These are phyloP conservation scores for Dermolepida albohirtum DNA, from an alignment of 2,888 invertebrate species.

Conservation along the genomic window DNA sequence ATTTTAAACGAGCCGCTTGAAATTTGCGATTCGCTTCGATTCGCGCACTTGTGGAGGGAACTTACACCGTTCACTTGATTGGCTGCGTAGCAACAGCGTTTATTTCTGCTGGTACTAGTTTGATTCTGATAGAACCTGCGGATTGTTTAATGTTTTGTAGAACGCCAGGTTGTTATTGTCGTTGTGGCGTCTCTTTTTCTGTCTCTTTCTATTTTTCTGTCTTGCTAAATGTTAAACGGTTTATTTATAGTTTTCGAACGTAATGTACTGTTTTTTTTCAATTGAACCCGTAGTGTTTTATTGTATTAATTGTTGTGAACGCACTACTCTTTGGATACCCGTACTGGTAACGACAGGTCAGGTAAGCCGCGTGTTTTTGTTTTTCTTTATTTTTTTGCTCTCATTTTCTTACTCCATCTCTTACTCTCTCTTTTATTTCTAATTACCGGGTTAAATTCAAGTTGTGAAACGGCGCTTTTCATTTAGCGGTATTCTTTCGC, in stretches of 20 bases:
- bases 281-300: slow-evolving; percentile 39
- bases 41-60: slow-evolving; percentile 43
- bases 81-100: slow-evolving; percentile 42
- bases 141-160: slow-evolving; percentile 44
- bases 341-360: slow-evolving; percentile 37
- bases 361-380: slow-evolving; percentile 42
- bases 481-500: slow-evolving; percentile 13
- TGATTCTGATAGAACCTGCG: slow-evolving; percentile 39
- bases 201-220: slow-evolving; percentile 22
- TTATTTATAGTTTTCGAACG: slow-evolving; percentile 37
- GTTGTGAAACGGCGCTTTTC: slow-evolving; percentile 31
- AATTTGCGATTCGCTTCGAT: slow-evolving; percentile 30
- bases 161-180: slow-evolving; percentile 42
- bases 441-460: slow-evolving; percentile 27
- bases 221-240: slow-evolving; percentile 39
- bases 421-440: neutral
- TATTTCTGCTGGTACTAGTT: slow-evolving; percentile 40
- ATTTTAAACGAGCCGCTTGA: slow-evolving; percentile 31
- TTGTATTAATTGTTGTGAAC: slow-evolving; percentile 40
- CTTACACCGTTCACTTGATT: slow-evolving; percentile 41
- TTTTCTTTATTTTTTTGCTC: slow-evolving; percentile 32
- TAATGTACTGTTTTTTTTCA: slow-evolving; percentile 21
- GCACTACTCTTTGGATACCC: slow-evolving; percentile 40
- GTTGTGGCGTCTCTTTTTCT: slow-evolving; percentile 29
- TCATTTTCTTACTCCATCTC: slow-evolving; percentile 17